Base-by-base conservation (phyloP, 2,888 invertebrate species). In the Stegana nigrithorax region DNA sequence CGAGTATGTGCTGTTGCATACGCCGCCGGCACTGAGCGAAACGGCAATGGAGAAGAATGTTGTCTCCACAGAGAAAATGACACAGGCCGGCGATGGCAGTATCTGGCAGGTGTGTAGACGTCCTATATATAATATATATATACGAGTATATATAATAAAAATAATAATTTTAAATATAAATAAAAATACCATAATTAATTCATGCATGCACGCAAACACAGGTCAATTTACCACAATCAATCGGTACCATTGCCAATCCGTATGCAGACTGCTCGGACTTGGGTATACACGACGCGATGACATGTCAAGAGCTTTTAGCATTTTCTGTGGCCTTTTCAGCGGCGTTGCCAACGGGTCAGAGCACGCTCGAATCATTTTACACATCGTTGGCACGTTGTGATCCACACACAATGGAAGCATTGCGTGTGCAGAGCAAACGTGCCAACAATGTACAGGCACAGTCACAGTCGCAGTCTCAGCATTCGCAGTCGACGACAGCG, bases 281-380 rank as follows among this genome's bases (percentile, higher is more conserved):
- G 65, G 87, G 84, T 71, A 79, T 86, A 71, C 86, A 86, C 71
- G 86, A 86, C 66, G 84, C 86, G 56, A 85, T 86, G 85, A 86
- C 86, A 23, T 96, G 96, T 84, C 95, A 95, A 85, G 95, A 96
- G 86, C 88, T 97, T 26, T 87, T 97, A 64, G 96, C 96, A n/a
- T 88, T 97, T 59, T 93, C 94, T 55, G 96, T 97, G 8, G 96
- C 96, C 0, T 89, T 97, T 60, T 95, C 95, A 67, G 96, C 96
- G 0, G 95, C 96, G 0, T 86, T 96, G 66, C 95, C 96, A 2
- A 95, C 96, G 4, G 94, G 94, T 19, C 94, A 93, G 84, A 90
- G 92, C 45, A 93, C 93, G 12, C 86, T 94, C 56, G 93, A 94
- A 81, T 92, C 93, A 0, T 93, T 94, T 85, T 91, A 94, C 78